Evolutionary conservation across 1,140 invertebrate genomes (phyloP).

Genomic region (Probaryconus sp.): DNA sequence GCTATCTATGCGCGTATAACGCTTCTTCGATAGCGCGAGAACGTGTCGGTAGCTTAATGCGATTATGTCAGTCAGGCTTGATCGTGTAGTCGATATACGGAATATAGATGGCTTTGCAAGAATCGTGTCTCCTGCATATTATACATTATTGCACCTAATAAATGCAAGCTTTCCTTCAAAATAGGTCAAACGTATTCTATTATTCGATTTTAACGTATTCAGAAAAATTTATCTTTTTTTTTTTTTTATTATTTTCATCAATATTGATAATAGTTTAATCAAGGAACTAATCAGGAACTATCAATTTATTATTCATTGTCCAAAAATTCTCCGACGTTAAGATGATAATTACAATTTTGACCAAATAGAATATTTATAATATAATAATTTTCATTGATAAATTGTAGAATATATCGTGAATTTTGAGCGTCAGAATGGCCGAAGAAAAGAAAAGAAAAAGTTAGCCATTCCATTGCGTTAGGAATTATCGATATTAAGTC

Average conservation of each 20-base stretch:
- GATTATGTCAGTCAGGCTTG: conserved; percentile 55
- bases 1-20: conserved; percentile 28
- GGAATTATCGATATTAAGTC: conserved; percentile 26
- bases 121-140: conserved; percentile 11
- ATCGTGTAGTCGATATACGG: conserved; percentile 35
- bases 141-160: conserved; percentile 12
- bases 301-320: no score
- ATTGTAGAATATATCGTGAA: no score
- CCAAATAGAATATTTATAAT: no score
- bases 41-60: conserved; percentile 50
- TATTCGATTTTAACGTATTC: background rate
- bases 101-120: conserved; percentile 29
- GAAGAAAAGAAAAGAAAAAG: no score
- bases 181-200: conserved; percentile 1
- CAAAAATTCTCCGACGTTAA: no score
- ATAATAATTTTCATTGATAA: no score
- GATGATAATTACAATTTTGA: no score
- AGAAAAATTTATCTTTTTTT: background rate
- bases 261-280: no score
- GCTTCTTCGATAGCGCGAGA: conserved; percentile 38
- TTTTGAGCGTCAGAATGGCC: no score
- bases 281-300: no score
- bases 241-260: no score
- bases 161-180: background rate
- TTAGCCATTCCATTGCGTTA: conserved; percentile 30